Percentiles rank a stretch among this genome's conserved stretches.
Evolutionary conservation across 2,797 vertebrate genomes (phyloP).

Genomic region (Alcedo quadribrachys): DNA sequence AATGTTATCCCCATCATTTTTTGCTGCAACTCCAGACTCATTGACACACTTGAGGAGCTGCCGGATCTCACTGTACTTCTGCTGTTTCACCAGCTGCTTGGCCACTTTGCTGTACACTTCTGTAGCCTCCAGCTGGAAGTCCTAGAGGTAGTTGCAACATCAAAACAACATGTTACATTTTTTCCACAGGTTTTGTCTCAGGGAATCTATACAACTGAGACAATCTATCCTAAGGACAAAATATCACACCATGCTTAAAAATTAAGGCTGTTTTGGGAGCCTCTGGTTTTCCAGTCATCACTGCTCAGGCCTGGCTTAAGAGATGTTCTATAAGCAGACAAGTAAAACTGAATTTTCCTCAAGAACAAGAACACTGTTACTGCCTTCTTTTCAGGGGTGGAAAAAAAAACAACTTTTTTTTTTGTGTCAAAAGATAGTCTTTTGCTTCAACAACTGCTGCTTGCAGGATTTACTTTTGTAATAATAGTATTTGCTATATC

Average conservation of each 20-base stretch:
- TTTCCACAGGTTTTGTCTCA: background rate
- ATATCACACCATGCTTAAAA: background rate
- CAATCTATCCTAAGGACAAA: background rate
- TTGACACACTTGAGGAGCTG: slow-evolving; percentile 94
- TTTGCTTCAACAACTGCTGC: background rate
- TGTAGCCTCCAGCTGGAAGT: slow-evolving; percentile 93
- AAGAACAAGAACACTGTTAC: background rate
- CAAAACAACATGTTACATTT: background rate
- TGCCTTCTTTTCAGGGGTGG: background rate
- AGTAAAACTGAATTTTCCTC: background rate
- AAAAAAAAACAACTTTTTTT: background rate
- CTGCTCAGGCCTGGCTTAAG: background rate
- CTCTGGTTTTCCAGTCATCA: background rate
- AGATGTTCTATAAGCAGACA: background rate
- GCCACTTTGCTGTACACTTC: slow-evolving; percentile 88
- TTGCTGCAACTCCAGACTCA: slow-evolving; percentile 92
- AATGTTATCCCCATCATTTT: slow-evolving; percentile 90
- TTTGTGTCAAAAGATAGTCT: background rate
- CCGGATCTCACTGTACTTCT: slow-evolving; percentile 85
- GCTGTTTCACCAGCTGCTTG: slow-evolving; percentile 85
- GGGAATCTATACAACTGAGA: background rate
- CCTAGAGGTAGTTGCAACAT: slow-evolving; percentile 75
- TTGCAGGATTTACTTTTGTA: background rate
- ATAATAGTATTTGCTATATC: background rate
- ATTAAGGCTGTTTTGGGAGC: background rate